Conservation (phyloP, 2,797 vertebrate species). For the Xiphorhynchus erythropygius region DNA sequence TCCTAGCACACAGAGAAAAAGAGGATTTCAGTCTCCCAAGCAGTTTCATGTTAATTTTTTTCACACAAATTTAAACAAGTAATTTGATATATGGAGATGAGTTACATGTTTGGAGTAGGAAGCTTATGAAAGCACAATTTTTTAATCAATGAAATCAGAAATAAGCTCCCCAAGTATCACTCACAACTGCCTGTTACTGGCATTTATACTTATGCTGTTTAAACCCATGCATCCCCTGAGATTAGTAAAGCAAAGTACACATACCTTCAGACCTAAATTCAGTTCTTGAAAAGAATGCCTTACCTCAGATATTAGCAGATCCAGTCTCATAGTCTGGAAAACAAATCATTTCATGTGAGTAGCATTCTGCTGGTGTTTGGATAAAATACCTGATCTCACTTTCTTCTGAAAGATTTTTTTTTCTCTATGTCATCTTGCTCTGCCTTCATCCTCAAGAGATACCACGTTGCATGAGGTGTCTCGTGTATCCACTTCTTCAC, state of each 20-base stretch:
- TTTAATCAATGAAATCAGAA: not conserved
- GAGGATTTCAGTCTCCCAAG: not conserved
- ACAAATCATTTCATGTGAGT: conserved; percentile 81
- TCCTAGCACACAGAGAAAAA: not conserved
- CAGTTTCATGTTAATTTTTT: not conserved
- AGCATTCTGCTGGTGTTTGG: conserved; percentile 79
- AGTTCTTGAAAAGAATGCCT: conserved; percentile 81
- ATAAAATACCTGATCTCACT: conserved; percentile 84
- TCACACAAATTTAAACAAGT: not conserved
- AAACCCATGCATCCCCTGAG: not conserved
- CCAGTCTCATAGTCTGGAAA: conserved; percentile 87
- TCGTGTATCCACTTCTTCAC: not conserved
- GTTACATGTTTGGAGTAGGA: not conserved
- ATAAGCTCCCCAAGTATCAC: not conserved
- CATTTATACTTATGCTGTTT: not conserved
- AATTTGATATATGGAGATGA: not conserved
- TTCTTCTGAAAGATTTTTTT: conserved; percentile 79
- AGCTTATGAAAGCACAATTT: not conserved
- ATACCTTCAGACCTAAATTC: conserved; percentile 82
- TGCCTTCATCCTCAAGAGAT: conserved; percentile 76
- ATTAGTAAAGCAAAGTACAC: not conserved
- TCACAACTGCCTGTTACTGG: not conserved
- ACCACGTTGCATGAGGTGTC: not conserved
- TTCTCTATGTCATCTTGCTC: conserved; percentile 76
- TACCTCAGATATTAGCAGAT: conserved; percentile 76